Percentiles rank a stretch among this genome's conserved stretches.
These are phyloP conservation scores for Podarcis muralis DNA, from an alignment of 2,113 vertebrate species.

Conservation along the genomic window DNA sequence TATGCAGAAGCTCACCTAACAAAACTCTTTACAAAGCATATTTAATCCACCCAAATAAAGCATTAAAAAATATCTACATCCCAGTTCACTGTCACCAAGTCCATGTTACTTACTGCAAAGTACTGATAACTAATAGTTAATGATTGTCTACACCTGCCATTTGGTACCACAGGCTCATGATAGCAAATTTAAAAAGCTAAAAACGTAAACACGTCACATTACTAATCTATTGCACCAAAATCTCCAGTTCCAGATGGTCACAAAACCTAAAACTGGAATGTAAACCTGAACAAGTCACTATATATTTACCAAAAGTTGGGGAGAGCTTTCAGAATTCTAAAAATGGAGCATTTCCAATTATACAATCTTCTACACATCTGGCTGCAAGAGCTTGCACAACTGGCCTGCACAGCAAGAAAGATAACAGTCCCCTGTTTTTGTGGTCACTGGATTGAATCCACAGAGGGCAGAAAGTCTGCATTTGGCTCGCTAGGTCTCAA, in stretches of 20 bases:
- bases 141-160: conserved; percentile 61
- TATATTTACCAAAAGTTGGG: not conserved
- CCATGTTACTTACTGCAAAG: conserved; percentile 10
- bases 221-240: conserved; percentile 15
- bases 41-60: not conserved
- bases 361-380: not conserved
- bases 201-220: not conserved
- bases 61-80: conserved; percentile 5
- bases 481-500: not conserved
- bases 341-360: conserved; percentile 19
- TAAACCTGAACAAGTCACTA: conserved; percentile 9
- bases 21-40: not conserved
- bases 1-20: conserved; percentile 55
- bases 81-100: conserved; percentile 30
- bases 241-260: conserved; percentile 29
- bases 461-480: not conserved
- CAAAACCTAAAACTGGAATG: conserved; percentile 31
- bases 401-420: not conserved
- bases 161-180: conserved; percentile 58
- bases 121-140: conserved; percentile 33
- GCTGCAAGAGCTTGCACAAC: not conserved
- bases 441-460: not conserved
- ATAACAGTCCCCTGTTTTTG: not conserved
- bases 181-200: conserved; percentile 16
- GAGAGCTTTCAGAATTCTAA: not conserved